Conservation (phyloP, 2,797 vertebrate species). For the Enteromius anoplus region DNA sequence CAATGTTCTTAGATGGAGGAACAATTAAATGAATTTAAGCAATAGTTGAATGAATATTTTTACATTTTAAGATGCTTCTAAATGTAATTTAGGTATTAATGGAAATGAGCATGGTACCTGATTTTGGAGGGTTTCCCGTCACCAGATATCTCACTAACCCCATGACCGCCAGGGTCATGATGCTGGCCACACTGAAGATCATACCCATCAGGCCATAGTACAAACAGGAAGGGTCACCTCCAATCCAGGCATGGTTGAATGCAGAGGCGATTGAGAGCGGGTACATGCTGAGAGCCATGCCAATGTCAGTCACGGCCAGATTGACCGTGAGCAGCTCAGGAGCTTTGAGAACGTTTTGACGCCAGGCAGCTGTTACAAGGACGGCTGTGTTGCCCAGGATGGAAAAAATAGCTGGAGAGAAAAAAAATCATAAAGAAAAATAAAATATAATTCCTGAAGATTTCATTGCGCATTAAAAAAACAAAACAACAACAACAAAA, state of each 20-base stretch:
- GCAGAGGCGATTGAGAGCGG: slow-evolving; percentile 69
- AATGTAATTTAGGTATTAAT: background rate
- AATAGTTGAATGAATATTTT: background rate
- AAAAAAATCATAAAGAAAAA: background rate
- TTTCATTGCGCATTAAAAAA: background rate
- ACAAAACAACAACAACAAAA: too few relatives aligned
- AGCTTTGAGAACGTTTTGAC: slow-evolving; percentile 63
- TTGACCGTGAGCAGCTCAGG: slow-evolving; percentile 73
- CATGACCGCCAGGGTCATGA: slow-evolving; percentile 70
- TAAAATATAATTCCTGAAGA: background rate
- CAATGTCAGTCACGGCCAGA: slow-evolving; percentile 69
- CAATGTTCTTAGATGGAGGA: background rate
- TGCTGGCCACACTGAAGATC: slow-evolving; percentile 73
- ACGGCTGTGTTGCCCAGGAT: slow-evolving; percentile 62
- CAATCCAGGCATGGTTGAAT: slow-evolving; percentile 71
- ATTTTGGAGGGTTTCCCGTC: slow-evolving; percentile 63
- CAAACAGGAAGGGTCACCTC: slow-evolving; percentile 66
- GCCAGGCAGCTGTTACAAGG: slow-evolving; percentile 56
- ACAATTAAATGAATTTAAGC: background rate
- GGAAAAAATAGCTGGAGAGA: slow-evolving; percentile 52
- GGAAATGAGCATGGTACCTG: slow-evolving; percentile 56
- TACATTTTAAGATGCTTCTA: background rate
- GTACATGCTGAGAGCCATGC: slow-evolving; percentile 75
- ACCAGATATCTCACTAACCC: slow-evolving; percentile 70
- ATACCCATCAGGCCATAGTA: slow-evolving; percentile 75